A percentile compares a stretch with the other conserved stretches of the same genome.
Conservation (phyloP, 1,140 invertebrate genomes). For the Odontomachus brunneus region DNA sequence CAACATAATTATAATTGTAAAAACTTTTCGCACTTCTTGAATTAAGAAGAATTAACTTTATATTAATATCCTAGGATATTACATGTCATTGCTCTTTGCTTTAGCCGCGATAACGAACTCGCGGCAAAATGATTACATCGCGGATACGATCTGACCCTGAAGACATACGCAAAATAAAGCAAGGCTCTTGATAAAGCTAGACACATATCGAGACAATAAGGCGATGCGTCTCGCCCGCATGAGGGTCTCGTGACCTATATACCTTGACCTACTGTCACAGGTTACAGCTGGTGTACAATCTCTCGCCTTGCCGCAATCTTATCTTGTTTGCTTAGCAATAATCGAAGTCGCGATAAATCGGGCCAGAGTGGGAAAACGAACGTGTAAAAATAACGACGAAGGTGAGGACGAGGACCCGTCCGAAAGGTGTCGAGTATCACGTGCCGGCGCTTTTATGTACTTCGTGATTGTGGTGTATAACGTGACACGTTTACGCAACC, state of each 20-base stretch:
- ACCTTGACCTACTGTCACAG: conserved; percentile 83
- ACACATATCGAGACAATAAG: conserved; percentile 76
- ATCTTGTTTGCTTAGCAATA: conserved; percentile 72
- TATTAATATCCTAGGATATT: too few relatives aligned
- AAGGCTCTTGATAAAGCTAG: conserved; percentile 78
- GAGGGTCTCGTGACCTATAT: conserved; percentile 83
- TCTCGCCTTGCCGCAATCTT: conserved; percentile 71
- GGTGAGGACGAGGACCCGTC: neutral
- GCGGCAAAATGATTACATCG: conserved; percentile 54
- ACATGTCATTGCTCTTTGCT: neutral
- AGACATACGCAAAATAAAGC: conserved; percentile 75
- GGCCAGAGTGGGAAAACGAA: conserved; percentile 8
- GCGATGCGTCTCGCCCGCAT: conserved; percentile 81
- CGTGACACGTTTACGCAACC: neutral
- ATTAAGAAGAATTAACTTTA: too few relatives aligned
- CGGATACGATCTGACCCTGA: conserved; percentile 69
- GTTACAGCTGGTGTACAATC: conserved; percentile 78
- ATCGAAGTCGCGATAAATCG: conserved; percentile 69
- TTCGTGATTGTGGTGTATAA: neutral
- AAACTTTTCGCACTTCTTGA: neutral
- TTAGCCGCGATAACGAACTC: neutral
- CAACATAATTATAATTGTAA: neutral
- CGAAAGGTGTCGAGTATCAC: neutral
- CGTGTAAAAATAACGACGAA: conserved; percentile 9
- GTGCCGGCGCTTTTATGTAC: too few relatives aligned